Evolutionary conservation across 2,797 vertebrate species (phyloP).

Genomic region (Lemur catta): DNA sequence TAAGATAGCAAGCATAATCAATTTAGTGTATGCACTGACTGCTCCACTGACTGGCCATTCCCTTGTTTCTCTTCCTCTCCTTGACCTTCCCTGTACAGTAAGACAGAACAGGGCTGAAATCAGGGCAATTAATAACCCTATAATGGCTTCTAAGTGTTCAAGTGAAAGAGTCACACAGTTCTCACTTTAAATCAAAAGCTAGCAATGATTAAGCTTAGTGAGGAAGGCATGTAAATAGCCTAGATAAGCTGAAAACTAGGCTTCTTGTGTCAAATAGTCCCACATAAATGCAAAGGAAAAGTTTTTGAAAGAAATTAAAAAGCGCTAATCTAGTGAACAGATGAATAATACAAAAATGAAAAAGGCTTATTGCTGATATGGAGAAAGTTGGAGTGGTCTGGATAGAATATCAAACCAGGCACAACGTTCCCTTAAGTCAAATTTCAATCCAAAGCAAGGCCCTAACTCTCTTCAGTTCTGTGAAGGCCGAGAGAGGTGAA

Average conservation of each 20-base stretch:
- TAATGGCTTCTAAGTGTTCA: not conserved
- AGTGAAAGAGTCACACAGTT: not conserved
- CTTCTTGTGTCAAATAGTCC: not conserved
- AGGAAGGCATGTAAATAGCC: not conserved
- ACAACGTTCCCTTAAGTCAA: not conserved
- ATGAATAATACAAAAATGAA: not conserved
- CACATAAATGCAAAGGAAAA: not conserved
- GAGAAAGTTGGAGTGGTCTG: not conserved
- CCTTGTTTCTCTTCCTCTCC: not conserved
- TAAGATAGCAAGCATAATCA: not conserved
- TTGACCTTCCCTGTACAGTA: not conserved
- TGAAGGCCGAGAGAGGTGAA: not conserved
- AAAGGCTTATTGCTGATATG: not conserved
- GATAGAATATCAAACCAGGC: not conserved
- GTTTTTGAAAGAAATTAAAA: not conserved
- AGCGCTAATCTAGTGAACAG: not conserved
- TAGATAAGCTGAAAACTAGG: not conserved
- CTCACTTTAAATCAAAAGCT: not conserved
- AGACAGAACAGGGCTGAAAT: not conserved
- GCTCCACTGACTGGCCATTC: not conserved
- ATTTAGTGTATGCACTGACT: not conserved
- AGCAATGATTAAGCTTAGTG: not conserved
- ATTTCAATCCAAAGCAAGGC: not conserved
- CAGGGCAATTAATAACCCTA: not conserved
- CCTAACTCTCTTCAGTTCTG: not conserved